Conservation (phyloP, 2,797 vertebrate species). For the Scleropages formosus region DNA sequence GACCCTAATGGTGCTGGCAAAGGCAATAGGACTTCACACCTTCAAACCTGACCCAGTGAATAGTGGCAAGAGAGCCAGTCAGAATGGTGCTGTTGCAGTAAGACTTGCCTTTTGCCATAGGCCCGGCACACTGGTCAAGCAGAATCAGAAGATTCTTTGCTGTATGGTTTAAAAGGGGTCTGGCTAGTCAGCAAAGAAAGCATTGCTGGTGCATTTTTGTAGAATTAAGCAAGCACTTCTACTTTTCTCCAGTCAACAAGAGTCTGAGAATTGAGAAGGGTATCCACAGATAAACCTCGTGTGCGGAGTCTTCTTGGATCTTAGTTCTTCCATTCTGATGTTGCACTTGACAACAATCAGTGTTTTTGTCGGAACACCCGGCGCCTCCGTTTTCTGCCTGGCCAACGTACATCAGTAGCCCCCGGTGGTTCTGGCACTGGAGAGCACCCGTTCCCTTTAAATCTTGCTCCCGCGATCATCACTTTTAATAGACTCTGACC, state of each 20-base stretch:
- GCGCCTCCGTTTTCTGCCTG: constrained; percentile 61
- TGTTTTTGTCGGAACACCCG: constrained; percentile 61
- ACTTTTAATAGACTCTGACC: constrained; percentile 57
- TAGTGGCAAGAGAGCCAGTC: too few species aligned
- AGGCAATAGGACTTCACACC: background rate
- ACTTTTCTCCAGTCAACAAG: constrained; percentile 33
- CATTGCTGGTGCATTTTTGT: background rate
- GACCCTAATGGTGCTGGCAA: constrained; percentile 7
- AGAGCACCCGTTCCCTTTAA: constrained; percentile 21
- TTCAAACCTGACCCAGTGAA: background rate
- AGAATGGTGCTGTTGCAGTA: too few species aligned
- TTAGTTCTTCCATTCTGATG: constrained; percentile 45
- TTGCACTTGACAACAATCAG: constrained; percentile 58
- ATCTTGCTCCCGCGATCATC: constrained; percentile 48
- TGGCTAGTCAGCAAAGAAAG: too few species aligned
- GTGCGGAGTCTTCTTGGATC: constrained; percentile 46
- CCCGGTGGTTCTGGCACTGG: constrained; percentile 58
- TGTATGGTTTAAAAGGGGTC: background rate
- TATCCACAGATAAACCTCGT: background rate
- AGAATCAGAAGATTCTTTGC: background rate
- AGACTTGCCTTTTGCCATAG: too few species aligned
- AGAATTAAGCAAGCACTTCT: constrained; percentile 32
- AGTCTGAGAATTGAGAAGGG: background rate
- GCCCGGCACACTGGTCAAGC: background rate
- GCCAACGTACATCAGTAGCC: constrained; percentile 54